Conservation (phyloP, 2,888 invertebrate genomes). For the Punctoribates punctum region DNA sequence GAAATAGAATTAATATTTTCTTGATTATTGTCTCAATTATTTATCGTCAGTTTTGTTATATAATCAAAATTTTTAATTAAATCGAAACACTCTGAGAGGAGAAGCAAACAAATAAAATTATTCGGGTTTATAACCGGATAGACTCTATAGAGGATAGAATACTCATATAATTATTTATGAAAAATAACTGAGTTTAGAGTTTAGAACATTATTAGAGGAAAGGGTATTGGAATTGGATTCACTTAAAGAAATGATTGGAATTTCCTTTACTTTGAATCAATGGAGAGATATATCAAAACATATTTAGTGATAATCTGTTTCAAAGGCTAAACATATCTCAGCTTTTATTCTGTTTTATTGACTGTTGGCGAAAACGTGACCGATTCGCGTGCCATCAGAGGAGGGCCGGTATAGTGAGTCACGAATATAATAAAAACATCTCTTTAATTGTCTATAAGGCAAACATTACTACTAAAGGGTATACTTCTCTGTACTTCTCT, state of each 20-base stretch:
- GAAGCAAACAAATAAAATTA: too few species aligned
- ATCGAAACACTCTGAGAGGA: too few species aligned
- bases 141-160: too few species aligned
- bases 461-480: slow-evolving; percentile 20
- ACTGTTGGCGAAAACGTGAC: slow-evolving; percentile 18
- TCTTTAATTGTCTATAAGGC: not conserved
- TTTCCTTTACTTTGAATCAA: not conserved
- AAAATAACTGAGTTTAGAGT: too few species aligned
- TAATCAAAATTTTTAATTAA: too few species aligned
- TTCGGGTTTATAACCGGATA: too few species aligned
- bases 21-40: too few species aligned
- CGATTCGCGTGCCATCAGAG: slow-evolving; percentile 28
- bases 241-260: not conserved
- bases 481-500: not conserved
- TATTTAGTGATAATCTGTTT: not conserved
- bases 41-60: too few species aligned
- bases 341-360: not conserved
- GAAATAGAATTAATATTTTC: too few species aligned
- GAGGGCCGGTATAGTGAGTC: slow-evolving; percentile 2
- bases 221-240: too few species aligned
- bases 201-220: too few species aligned
- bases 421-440: slow-evolving; percentile 28
- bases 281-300: slow-evolving; percentile 8
- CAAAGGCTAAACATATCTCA: slow-evolving; percentile 6
- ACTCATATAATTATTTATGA: too few species aligned